Evolutionary conservation across 2,113 vertebrate genomes (phyloP), one percentile per base, ranked within the genome.

Genomic region (Ailurus styani): DNA sequence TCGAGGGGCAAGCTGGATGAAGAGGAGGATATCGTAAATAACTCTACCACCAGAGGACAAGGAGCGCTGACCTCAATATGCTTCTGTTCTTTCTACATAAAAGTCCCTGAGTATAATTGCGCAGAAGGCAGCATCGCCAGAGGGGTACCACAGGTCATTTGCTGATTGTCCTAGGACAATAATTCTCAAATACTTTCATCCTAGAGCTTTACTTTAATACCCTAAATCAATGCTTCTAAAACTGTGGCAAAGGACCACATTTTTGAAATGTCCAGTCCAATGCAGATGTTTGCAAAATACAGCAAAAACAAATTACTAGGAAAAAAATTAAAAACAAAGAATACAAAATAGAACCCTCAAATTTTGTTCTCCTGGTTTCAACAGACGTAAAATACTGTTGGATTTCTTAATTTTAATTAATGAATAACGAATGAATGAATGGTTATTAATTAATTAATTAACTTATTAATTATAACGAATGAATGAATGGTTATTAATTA

Each of bases 11-110:
- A 87, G 45, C 87, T 85, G 34, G 18, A 93, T n/a, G 55, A 79
- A 31, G 40, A 95, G 82, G 18, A 81, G 55, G 66, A 52, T 40
- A 18, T 77, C 6, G 2, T 45, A n/a, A 88, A 83, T 15, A 62
- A 77, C 70, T 45, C 45, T 47, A 79, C n/a, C 52, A 57, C 3
- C 5, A 13, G 70, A 95, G 50, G 60, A n/a, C 17, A 6, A 3
- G 57, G 47, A 85, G 54, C n/a, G 68, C 85, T 84, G 85, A 94
- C 85, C n/a, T 90, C 89, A 70, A 47, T 18, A 79, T 27, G 34
- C 45, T 87, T 97, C 91, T 93, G 70, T 89, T 96, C 54, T 64
- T 84, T 82, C 82, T 89, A 45, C 13, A 18, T 34, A 72, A 88
- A 89, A 66, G 45, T 87, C 50, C 96, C 85, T 54, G 40, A 75